phyloP scores from a whole-genome alignment of 2,888 invertebrate species.

The Amiota communis region DNA sequence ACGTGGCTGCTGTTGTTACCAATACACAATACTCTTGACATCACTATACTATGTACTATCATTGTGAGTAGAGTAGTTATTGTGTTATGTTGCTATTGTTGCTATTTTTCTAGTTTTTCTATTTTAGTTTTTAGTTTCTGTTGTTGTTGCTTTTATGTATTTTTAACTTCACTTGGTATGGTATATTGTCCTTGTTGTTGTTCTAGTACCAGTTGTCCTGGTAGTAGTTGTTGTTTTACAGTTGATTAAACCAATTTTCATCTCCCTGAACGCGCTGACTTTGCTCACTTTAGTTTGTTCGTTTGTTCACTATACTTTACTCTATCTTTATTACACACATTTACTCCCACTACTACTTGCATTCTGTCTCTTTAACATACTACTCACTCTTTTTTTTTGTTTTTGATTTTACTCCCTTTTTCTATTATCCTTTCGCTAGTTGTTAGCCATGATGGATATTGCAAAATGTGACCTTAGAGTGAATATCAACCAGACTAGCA shows the following conservation, averaged over 20 bases:
- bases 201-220: conserved; percentile 21
- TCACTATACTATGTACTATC: too few relatives aligned
- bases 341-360: too few relatives aligned
- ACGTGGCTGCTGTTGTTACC: conserved; percentile 37
- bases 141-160: too few relatives aligned
- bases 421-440: too few relatives aligned
- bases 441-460: conserved; percentile 59
- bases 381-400: too few relatives aligned
- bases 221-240: conserved; percentile 58
- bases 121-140: too few relatives aligned
- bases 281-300: neutral
- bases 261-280: conserved; percentile 40
- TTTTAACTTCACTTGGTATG: neutral
- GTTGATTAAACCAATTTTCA: conserved; percentile 66
- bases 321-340: neutral
- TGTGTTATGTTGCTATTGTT: neutral
- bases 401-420: too few relatives aligned
- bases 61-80: neutral
- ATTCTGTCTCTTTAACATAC: too few relatives aligned
- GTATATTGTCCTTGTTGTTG: neutral
- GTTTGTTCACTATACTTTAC: neutral
- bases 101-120: neutral
- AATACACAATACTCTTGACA: conserved; percentile 29
- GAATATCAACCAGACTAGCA: conserved; percentile 9
- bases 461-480: conserved; percentile 38